A percentile compares a stretch with the other conserved stretches of the same genome.
These are phyloP conservation scores for Hipparchia sbordonii DNA, from an alignment of 2,888 invertebrate genomes.

Conservation along the genomic window DNA sequence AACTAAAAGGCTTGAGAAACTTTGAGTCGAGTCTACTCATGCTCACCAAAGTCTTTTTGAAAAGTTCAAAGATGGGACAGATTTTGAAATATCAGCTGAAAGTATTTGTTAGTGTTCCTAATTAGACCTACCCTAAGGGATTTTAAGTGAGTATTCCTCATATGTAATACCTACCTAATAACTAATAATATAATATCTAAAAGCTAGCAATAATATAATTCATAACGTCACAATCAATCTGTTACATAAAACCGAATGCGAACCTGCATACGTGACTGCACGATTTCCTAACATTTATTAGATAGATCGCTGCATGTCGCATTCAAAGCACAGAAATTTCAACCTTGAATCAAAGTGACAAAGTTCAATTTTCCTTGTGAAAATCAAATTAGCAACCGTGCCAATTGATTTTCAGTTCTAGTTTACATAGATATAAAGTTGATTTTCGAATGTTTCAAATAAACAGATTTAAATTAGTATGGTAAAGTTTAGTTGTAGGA, in stretches of 20 bases:
- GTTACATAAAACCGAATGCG: conserved; percentile 35
- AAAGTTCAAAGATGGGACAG: too few relatives aligned
- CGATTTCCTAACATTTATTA: conserved; percentile 31
- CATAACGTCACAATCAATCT: conserved; percentile 31
- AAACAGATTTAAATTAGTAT: conserved; percentile 38
- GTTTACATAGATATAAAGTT: background rate
- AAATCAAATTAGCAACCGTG: conserved; percentile 7
- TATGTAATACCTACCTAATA: background rate
- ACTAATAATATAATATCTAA: background rate
- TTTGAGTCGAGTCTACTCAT: too few relatives aligned
- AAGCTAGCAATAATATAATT: conserved; percentile 29
- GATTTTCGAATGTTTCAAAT: background rate
- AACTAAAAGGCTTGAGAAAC: too few relatives aligned
- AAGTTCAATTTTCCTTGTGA: conserved; percentile 4
- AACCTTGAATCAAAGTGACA: conserved; percentile 1
- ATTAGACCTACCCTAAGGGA: background rate
- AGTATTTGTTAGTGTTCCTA: too few relatives aligned
- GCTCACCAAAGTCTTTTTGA: too few relatives aligned
- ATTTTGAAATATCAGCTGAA: too few relatives aligned
- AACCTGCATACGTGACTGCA: conserved; percentile 32
- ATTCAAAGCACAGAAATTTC: conserved; percentile 3
- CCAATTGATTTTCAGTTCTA: conserved; percentile 17
- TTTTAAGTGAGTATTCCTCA: background rate
- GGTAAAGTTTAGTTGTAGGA: conserved; percentile 43
- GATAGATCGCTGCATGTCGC: conserved; percentile 9